These are phyloP conservation scores for Porites cylindrica DNA, from an alignment of 92 coral and sea anemone species.

Conservation along the genomic window DNA sequence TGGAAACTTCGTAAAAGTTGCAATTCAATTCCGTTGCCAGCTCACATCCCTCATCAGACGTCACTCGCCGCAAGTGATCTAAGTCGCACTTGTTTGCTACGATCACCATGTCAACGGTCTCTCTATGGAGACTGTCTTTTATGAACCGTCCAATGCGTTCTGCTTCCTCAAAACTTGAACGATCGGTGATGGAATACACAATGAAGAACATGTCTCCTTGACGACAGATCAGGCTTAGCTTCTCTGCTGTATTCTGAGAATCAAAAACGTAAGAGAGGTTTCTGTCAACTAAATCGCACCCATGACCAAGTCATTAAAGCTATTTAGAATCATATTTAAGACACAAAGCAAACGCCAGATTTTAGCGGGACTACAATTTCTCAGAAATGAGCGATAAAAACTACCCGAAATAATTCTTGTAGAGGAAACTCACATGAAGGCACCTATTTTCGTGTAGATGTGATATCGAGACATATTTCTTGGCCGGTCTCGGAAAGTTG, in stretches of 20 bases:
- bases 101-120: conserved; percentile 36
- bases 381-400: no score
- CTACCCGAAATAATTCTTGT: no score
- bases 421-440: no score
- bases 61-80: conserved; percentile 51
- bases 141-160: conserved; percentile 40
- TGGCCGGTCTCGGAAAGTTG: no score
- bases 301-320: no score
- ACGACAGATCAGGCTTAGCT: conserved; percentile 32
- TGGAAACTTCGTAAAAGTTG: conserved; percentile 36
- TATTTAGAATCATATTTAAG: not conserved
- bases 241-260: conserved; percentile 50
- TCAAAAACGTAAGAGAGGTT: not conserved
- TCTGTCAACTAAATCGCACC: no score
- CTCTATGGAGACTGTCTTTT: conserved; percentile 32
- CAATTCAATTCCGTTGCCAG: conserved; percentile 38
- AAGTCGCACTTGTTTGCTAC: conserved; percentile 44
- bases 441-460: no score
- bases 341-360: no score
- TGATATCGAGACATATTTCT: no score
- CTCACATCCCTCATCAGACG: conserved; percentile 20
- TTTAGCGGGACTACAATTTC: no score
- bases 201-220: conserved; percentile 46
- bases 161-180: conserved; percentile 51
- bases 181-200: conserved; percentile 51